Conservation (phyloP, 2,113 vertebrate genomes). For the Cettia cetti region DNA sequence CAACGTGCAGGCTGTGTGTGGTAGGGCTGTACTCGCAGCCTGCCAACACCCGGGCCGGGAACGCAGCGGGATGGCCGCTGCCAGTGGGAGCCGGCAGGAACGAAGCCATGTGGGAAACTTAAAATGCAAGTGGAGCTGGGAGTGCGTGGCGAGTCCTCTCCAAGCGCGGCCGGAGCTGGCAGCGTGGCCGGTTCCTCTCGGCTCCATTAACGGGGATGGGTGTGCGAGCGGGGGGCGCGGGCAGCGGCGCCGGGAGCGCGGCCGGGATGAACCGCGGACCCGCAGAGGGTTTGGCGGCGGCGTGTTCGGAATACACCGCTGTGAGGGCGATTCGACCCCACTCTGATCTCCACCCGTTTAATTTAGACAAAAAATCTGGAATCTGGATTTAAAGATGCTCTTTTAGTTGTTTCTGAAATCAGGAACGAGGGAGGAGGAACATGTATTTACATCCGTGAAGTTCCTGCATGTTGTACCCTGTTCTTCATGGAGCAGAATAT, state of each 20-base stretch:
- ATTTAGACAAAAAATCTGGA: neutral
- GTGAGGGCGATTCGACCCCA: rapidly evolving
- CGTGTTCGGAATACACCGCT: rapidly evolving
- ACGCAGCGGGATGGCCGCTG: neutral
- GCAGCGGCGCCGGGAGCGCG: rapidly evolving
- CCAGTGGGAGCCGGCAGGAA: slow-evolving; percentile 7
- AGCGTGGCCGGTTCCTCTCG: neutral
- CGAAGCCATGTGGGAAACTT: slow-evolving; percentile 7
- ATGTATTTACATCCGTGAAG: neutral
- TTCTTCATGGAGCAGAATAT: neutral
- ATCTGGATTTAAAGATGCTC: neutral
- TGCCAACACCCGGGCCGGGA: slow-evolving; percentile 48
- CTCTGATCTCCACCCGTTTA: neutral
- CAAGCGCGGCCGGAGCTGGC: neutral
- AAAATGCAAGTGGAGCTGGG: neutral
- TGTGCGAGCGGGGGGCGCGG: neutral
- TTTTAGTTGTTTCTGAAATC: neutral
- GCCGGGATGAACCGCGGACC: rapidly evolving
- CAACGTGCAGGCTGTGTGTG: slow-evolving; percentile 56
- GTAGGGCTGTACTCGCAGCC: slow-evolving; percentile 44
- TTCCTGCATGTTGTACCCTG: neutral
- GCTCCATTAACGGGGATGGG: rapidly evolving
- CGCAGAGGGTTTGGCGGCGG: neutral
- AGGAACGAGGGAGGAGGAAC: neutral
- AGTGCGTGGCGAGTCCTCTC: neutral